Conservation (phyloP, 2,888 invertebrate genomes). For the Morinoia aosen region DNA sequence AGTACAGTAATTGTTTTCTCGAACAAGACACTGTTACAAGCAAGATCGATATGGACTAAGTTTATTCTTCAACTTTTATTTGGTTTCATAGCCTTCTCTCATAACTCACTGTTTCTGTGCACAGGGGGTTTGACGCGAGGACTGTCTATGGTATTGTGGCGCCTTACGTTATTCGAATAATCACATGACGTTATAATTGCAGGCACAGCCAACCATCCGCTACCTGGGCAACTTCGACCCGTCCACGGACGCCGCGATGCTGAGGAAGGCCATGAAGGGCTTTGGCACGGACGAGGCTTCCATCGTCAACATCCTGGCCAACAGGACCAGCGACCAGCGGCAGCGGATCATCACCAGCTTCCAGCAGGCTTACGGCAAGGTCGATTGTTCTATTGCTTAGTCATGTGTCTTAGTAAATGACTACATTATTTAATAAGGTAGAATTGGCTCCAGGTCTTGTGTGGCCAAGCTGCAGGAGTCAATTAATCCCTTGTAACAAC, state of each 20-base stretch:
- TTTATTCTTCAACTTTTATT: too few relatives aligned
- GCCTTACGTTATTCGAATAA: background rate
- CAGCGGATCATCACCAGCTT: constrained; percentile 72
- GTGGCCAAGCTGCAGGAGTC: background rate
- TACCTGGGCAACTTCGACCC: constrained; percentile 50
- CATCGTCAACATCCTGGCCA: constrained; percentile 72
- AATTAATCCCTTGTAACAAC: background rate
- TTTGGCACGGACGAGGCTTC: constrained; percentile 72
- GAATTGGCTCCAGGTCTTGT: background rate
- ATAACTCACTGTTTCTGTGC: too few relatives aligned
- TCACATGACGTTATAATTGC: background rate
- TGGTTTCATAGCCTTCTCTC: too few relatives aligned
- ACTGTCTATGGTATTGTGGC: background rate
- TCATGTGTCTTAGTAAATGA: background rate
- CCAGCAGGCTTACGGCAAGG: constrained; percentile 74
- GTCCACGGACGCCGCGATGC: constrained; percentile 50
- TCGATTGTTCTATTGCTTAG: constrained; percentile 65
- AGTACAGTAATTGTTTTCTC: too few relatives aligned
- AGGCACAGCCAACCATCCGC: constrained; percentile 46
- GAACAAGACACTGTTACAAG: too few relatives aligned
- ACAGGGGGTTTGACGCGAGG: too few relatives aligned
- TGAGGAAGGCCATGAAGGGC: constrained; percentile 70
- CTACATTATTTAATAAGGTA: too few relatives aligned
- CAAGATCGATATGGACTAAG: too few relatives aligned
- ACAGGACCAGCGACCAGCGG: constrained; percentile 72